These are phyloP conservation scores for Himalopsyche kuldschensis DNA, from an alignment of 2,888 invertebrate species.

Conservation along the genomic window DNA sequence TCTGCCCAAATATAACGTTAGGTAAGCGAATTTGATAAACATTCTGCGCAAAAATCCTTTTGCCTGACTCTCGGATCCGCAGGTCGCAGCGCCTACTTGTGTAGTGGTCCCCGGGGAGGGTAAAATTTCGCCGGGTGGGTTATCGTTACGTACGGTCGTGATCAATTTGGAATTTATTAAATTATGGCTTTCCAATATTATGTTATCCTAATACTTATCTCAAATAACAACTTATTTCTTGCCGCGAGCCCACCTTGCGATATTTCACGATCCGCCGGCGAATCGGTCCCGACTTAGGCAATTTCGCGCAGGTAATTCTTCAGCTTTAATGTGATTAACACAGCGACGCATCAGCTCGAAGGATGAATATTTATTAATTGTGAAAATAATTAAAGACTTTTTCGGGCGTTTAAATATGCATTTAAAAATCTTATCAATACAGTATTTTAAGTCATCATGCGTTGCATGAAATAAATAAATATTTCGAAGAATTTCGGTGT, in stretches of 20 bases:
- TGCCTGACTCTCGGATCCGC: background rate
- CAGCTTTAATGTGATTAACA: no score
- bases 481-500: no score
- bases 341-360: no score
- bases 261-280: background rate
- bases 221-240: background rate
- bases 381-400: no score
- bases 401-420: no score
- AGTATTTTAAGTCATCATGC: no score
- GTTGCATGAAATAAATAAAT: no score
- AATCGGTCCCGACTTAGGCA: background rate
- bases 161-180: background rate
- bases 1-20: background rate
- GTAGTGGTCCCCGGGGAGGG: background rate
- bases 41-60: background rate
- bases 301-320: no score
- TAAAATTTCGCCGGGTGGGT: background rate
- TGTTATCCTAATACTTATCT: slow-evolving; percentile 1
- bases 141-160: background rate
- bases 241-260: background rate
- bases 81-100: background rate
- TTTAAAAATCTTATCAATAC: no score
- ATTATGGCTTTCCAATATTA: background rate
- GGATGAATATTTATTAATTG: no score
- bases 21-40: background rate